Conservation (phyloP, 1,140 invertebrate genomes). For the Apolygus lucorum region DNA sequence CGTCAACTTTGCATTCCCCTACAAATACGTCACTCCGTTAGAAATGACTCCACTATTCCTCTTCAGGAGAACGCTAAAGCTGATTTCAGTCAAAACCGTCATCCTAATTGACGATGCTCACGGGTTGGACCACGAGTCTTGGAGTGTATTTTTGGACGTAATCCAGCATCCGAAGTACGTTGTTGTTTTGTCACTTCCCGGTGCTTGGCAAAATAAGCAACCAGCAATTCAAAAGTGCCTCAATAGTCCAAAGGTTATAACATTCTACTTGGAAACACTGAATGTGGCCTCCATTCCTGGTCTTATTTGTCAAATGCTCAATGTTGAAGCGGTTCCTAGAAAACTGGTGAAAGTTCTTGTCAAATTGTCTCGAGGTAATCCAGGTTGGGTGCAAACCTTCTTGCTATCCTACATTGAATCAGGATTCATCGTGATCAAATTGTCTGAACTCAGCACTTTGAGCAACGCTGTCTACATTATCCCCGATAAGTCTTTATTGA, state of each 20-base stretch:
- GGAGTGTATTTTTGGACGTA: slow-evolving; percentile 42
- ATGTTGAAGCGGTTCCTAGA: slow-evolving; percentile 48
- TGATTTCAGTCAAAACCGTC: slow-evolving; percentile 41
- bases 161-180: slow-evolving; percentile 31
- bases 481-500: slow-evolving; percentile 6
- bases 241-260: background rate
- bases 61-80: slow-evolving; percentile 34
- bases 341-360: slow-evolving; percentile 53
- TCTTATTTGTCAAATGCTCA: slow-evolving; percentile 51
- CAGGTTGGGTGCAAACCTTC: slow-evolving; percentile 57
- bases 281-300: slow-evolving; percentile 35
- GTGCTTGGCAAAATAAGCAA: slow-evolving; percentile 4
- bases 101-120: slow-evolving; percentile 47
- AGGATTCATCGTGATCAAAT: slow-evolving; percentile 32
- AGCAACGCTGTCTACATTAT: slow-evolving; percentile 17
- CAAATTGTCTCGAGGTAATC: slow-evolving; percentile 47
- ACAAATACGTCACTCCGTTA: slow-evolving; percentile 28
- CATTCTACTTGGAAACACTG: slow-evolving; percentile 15
- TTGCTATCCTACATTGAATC: slow-evolving; percentile 48
- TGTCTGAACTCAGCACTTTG: slow-evolving; percentile 4
- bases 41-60: slow-evolving; percentile 28
- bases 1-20: slow-evolving; percentile 30
- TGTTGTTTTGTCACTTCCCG: slow-evolving; percentile 5
- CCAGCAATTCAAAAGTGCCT: background rate
- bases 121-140: slow-evolving; percentile 46